Evolutionary conservation across 37 sponge, comb jelly and placozoan genomes (phyloP).

Genomic region (Spongilla lacustris): DNA sequence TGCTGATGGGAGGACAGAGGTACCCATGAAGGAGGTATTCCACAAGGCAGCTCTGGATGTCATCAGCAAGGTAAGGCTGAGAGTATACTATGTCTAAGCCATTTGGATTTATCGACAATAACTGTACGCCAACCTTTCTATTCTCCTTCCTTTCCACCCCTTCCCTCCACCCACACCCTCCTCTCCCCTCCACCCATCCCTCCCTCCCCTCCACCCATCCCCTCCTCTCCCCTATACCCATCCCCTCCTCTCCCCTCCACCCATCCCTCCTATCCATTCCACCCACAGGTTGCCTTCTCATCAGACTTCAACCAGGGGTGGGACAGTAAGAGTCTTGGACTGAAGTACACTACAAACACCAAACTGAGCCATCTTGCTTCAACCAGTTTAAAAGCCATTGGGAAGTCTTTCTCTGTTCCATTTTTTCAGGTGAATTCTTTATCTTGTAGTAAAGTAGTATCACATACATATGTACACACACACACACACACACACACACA

Average conservation of each 20-base stretch:
- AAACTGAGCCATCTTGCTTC: neutral
- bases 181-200: too few species aligned
- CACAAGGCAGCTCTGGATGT: neutral
- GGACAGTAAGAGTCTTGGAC: neutral
- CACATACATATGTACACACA: neutral
- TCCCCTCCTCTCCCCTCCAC: too few species aligned
- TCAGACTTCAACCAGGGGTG: neutral
- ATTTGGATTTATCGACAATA: too few species aligned
- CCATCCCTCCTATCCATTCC: too few species aligned
- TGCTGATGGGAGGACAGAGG: neutral
- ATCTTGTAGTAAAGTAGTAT: too few species aligned
- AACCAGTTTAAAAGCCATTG: neutral
- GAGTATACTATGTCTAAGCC: too few species aligned
- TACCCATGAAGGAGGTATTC: neutral
- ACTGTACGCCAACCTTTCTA: too few species aligned
- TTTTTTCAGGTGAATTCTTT: neutral
- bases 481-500: neutral
- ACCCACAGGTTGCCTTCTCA: neutral
- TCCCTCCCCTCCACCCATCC: too few species aligned
- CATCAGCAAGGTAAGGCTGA: slow-evolving; percentile 7
- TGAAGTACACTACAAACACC: neutral
- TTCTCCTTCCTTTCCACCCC: too few species aligned
- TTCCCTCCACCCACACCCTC: too few species aligned
- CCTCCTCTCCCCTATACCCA: too few species aligned
- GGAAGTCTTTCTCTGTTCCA: neutral